Percentiles rank a stretch among this genome's conserved stretches.
Evolutionary conservation across 2,797 vertebrate species (phyloP).

Genomic region (Scolopax rusticola): DNA sequence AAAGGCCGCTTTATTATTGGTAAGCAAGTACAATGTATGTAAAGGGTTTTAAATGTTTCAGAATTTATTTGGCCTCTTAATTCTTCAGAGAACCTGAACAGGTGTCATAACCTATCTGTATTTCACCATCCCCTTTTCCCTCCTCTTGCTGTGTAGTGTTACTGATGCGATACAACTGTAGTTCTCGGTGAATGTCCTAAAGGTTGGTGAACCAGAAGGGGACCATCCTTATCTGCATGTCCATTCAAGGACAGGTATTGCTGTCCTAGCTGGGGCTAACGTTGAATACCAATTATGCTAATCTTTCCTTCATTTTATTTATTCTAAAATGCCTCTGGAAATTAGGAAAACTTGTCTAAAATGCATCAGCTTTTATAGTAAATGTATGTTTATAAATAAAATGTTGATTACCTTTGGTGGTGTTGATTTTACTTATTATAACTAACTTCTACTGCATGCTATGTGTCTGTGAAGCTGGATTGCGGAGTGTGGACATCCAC

Average conservation of each 20-base stretch:
- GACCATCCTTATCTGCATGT: slow-evolving; percentile 67
- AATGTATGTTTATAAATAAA: slow-evolving; percentile 99
- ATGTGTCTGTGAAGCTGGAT: not conserved
- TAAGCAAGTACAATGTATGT: slow-evolving; percentile 50
- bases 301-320: slow-evolving; percentile 90
- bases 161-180: slow-evolving; percentile 79
- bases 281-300: slow-evolving; percentile 79
- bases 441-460: not conserved
- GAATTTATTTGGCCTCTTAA: slow-evolving; percentile 64
- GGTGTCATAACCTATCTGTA: slow-evolving; percentile 58
- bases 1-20: slow-evolving; percentile 61
- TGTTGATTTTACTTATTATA: slow-evolving; percentile 17
- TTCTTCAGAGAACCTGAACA: slow-evolving; percentile 53
- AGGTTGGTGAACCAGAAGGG: slow-evolving; percentile 66
- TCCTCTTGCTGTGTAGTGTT: slow-evolving; percentile 82
- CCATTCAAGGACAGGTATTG: slow-evolving; percentile 48
- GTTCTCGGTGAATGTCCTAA: slow-evolving; percentile 76
- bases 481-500: not conserved
- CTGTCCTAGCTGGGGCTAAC: slow-evolving; percentile 76
- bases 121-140: slow-evolving; percentile 63
- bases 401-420: slow-evolving; percentile 77
- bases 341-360: slow-evolving; percentile 88
- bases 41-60: slow-evolving; percentile 44
- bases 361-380: slow-evolving; percentile 94
- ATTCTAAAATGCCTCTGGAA: slow-evolving; percentile 93